phyloP scores from a whole-genome alignment of 2,113 vertebrate genomes.

The Hydrolagus affinis region DNA sequence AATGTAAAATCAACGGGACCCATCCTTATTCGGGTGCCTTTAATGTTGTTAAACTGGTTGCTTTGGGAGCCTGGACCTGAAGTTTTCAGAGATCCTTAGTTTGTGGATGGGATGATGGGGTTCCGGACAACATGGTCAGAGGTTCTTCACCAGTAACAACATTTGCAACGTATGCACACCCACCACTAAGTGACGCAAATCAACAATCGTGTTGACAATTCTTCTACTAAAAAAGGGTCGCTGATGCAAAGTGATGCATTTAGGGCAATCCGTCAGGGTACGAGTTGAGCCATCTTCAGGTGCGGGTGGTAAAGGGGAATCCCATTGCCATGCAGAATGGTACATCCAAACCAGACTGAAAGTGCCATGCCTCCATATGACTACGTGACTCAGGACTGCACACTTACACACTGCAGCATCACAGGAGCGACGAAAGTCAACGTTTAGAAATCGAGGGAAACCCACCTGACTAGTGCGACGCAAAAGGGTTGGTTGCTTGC shows the following conservation, averaged over 20 bases:
- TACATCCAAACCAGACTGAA: not conserved
- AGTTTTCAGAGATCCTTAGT: not conserved
- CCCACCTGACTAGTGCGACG: too few species aligned
- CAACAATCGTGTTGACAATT: not conserved
- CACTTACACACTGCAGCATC: too few species aligned
- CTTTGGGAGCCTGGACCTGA: not conserved
- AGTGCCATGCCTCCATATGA: not conserved
- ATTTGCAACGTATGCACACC: not conserved
- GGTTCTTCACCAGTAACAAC: not conserved
- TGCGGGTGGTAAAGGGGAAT: not conserved
- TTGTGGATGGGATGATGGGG: not conserved
- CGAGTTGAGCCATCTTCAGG: too few species aligned
- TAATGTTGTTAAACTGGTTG: not conserved
- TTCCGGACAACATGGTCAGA: not conserved
- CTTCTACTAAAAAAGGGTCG: too few species aligned
- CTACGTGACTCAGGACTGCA: too few species aligned
- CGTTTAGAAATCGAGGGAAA: too few species aligned
- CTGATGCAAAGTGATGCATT: too few species aligned
- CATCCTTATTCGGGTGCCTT: not conserved
- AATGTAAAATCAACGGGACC: not conserved
- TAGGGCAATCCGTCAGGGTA: too few species aligned
- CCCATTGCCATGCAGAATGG: not conserved
- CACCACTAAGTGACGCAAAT: not conserved
- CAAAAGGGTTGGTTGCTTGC: too few species aligned
- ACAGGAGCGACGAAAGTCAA: too few species aligned